These are phyloP conservation scores for Zaprionus gabonicus DNA, from an alignment of 1,140 invertebrate species.

Conservation along the genomic window DNA sequence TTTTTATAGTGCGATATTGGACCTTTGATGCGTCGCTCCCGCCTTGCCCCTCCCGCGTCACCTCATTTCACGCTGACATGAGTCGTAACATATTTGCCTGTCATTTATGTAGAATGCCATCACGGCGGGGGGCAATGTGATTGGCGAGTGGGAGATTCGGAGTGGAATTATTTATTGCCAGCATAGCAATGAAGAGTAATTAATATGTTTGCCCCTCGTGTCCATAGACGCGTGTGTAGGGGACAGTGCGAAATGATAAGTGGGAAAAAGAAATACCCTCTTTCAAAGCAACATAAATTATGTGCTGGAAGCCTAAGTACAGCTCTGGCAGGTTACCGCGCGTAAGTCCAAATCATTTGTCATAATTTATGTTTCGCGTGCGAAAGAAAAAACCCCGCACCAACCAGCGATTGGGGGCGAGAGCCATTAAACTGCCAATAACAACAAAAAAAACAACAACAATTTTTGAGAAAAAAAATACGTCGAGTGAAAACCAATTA, in stretches of 20 bases:
- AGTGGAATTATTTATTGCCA: conserved; percentile 4
- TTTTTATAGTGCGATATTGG: conserved; percentile 15
- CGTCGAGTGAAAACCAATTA: conserved; percentile 79
- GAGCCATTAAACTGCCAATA: conserved; percentile 53
- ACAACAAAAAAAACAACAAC: conserved; percentile 38
- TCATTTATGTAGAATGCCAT: conserved; percentile 13
- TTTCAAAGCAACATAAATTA: conserved; percentile 48
- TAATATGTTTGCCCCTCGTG: conserved; percentile 19
- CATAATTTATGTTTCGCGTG: conserved; percentile 60
- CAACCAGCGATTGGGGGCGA: conserved; percentile 27
- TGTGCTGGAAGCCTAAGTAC: conserved; percentile 52
- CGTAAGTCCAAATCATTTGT: conserved; percentile 74
- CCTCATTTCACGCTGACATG: conserved; percentile 3
- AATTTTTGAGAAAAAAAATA: conserved; percentile 62
- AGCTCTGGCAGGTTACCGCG: conserved; percentile 34
- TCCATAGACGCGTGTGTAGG: neutral
- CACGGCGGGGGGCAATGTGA: conserved; percentile 8
- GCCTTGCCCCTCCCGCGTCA: neutral
- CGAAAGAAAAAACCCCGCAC: conserved; percentile 14
- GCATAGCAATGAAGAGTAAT: conserved; percentile 19
- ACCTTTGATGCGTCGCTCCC: no score
- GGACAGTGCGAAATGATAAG: neutral
- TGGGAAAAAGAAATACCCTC: neutral
- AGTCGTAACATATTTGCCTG: conserved; percentile 26
- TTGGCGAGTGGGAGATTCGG: conserved; percentile 8